A percentile compares a stretch with the other conserved stretches of the same genome.
Evolutionary conservation across 2,888 invertebrate species (phyloP).

Genomic region (Sphinx pinastri): DNA sequence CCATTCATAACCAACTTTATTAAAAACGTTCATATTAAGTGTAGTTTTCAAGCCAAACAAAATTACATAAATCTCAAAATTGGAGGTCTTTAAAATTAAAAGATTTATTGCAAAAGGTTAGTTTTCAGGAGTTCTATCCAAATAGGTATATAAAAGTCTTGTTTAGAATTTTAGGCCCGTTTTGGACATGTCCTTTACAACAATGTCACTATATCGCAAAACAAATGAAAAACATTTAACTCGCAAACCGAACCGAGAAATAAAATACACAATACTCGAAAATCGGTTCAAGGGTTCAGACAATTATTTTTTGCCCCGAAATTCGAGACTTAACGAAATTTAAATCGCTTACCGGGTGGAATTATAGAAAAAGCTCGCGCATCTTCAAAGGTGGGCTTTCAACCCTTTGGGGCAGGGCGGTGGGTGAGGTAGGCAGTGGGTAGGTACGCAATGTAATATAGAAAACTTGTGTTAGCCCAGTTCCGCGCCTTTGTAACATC

Average conservation of each 20-base stretch:
- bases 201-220: slow-evolving; percentile 54
- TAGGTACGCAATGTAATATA: slow-evolving; percentile 79
- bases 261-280: slow-evolving; percentile 62
- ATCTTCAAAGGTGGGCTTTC: slow-evolving; percentile 80
- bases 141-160: too few relatives aligned
- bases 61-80: too few relatives aligned
- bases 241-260: slow-evolving; percentile 53
- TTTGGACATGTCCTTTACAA: too few relatives aligned
- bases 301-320: slow-evolving; percentile 82
- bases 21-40: too few relatives aligned
- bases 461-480: slow-evolving; percentile 85
- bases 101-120: too few relatives aligned
- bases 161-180: too few relatives aligned
- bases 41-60: too few relatives aligned
- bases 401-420: slow-evolving; percentile 68
- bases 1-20: too few relatives aligned
- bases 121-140: too few relatives aligned
- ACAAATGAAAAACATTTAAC: slow-evolving; percentile 47
- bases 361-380: slow-evolving; percentile 83
- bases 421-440: slow-evolving; percentile 41
- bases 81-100: too few relatives aligned
- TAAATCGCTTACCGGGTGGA: slow-evolving; percentile 80
- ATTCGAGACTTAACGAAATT: slow-evolving; percentile 83
- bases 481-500: slow-evolving; percentile 84
- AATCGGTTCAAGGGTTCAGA: slow-evolving; percentile 71